Evolutionary conservation across 2,113 vertebrate species (phyloP).

Genomic region (Corvus cornix): DNA sequence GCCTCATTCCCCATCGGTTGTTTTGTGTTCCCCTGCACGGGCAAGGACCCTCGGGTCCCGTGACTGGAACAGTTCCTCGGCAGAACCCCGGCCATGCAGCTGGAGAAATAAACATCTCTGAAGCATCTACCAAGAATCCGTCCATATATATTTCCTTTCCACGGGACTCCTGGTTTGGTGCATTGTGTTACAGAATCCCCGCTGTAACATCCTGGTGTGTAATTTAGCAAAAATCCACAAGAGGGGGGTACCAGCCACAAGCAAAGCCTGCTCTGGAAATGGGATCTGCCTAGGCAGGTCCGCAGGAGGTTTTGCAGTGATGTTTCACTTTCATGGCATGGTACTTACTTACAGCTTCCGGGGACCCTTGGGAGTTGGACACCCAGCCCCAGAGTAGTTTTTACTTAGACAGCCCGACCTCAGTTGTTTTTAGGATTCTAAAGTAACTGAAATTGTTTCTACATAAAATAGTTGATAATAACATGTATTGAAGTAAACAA

Average conservation of each 20-base stretch:
- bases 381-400: background rate
- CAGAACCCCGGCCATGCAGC: too few species aligned
- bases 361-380: background rate
- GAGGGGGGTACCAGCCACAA: background rate
- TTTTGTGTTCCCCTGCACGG: too few species aligned
- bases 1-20: too few species aligned
- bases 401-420: background rate
- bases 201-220: background rate
- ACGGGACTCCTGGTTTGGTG: too few species aligned
- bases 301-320: background rate
- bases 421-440: background rate
- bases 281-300: rapidly evolving
- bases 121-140: too few species aligned
- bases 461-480: background rate
- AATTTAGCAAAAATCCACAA: background rate
- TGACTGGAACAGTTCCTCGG: too few species aligned
- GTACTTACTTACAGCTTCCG: background rate
- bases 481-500: background rate
- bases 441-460: background rate
- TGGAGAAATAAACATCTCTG: too few species aligned
- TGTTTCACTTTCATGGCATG: rapidly evolving
- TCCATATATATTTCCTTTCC: too few species aligned
- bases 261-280: background rate
- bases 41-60: too few species aligned
- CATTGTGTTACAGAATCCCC: too few species aligned